Percentiles rank a stretch among this genome's conserved stretches.
These are phyloP conservation scores for Psilopogon haemacephalus DNA, from an alignment of 2,113 vertebrate species.

Conservation along the genomic window DNA sequence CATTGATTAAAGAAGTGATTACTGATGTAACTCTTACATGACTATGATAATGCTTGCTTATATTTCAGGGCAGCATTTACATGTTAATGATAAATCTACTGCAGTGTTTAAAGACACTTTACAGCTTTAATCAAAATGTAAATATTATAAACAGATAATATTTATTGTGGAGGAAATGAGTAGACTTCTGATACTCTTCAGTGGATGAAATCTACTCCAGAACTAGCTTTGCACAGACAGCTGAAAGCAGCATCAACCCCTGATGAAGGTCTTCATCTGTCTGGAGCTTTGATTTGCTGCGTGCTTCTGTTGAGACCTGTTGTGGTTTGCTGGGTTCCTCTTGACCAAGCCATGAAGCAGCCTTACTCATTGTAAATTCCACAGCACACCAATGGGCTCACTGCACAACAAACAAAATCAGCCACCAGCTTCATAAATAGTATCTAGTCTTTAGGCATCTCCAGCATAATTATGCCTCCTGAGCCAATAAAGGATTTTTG, in stretches of 20 bases:
- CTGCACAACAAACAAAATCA: not conserved
- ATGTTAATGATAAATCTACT: slow-evolving; percentile 63
- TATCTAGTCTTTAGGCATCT: not conserved
- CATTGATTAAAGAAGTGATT: slow-evolving; percentile 79
- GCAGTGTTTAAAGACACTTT: slow-evolving; percentile 22
- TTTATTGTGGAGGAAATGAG: not conserved
- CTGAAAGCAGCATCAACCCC: not conserved
- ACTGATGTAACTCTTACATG: slow-evolving; percentile 60
- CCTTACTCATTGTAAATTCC: not conserved
- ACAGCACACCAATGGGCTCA: not conserved
- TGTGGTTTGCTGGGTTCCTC: not conserved
- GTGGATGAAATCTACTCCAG: not conserved
- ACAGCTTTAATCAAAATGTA: slow-evolving; percentile 47
- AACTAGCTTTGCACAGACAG: not conserved
- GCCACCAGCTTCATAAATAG: not conserved
- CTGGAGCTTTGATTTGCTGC: not conserved
- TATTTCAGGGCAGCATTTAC: slow-evolving; percentile 60
- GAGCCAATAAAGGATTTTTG: not conserved
- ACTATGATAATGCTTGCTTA: slow-evolving; percentile 56
- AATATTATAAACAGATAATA: slow-evolving; percentile 47
- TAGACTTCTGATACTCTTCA: not conserved
- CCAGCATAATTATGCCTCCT: not conserved
- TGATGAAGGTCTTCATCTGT: not conserved
- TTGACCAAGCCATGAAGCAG: not conserved
- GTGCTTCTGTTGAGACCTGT: not conserved